Evolutionary conservation across 2,888 invertebrate species (phyloP).

Genomic region (Mamestra brassicae): DNA sequence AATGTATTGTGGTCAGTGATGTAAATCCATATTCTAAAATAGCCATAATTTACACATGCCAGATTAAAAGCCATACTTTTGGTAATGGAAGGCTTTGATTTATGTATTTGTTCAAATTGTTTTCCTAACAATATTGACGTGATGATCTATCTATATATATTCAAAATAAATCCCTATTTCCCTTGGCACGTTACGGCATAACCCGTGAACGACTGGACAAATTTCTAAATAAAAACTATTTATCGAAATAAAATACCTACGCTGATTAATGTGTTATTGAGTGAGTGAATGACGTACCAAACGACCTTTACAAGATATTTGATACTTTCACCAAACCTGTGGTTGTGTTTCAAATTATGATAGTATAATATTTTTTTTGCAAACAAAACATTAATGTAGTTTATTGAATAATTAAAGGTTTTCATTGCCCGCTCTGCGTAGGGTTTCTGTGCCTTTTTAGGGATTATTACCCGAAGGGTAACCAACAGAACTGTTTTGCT

Average conservation of each 20-base stretch:
- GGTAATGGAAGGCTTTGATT: neutral
- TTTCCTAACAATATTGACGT: neutral
- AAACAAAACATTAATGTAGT: neutral
- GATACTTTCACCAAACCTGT: conserved; percentile 5
- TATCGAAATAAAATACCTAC: neutral
- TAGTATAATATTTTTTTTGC: neutral
- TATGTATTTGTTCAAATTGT: neutral
- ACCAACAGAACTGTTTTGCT: too few relatives aligned
- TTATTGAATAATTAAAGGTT: too few relatives aligned
- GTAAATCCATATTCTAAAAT: conserved; percentile 1
- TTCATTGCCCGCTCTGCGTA: too few relatives aligned
- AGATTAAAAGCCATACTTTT: neutral
- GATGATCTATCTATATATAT: too few relatives aligned
- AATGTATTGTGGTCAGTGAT: neutral
- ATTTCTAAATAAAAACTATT: neutral
- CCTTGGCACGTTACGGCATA: neutral
- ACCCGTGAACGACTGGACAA: neutral
- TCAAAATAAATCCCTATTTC: too few relatives aligned
- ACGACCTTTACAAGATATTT: neutral
- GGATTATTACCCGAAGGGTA: too few relatives aligned
- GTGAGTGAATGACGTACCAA: neutral
- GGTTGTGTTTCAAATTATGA: neutral
- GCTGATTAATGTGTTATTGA: neutral
- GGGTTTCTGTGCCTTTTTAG: too few relatives aligned
- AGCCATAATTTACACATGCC: neutral